Evolutionary conservation across 1,140 invertebrate genomes (phyloP), one percentile per base, ranked within the genome.

Genomic region (Aphelenchoides fujianensis): DNA sequence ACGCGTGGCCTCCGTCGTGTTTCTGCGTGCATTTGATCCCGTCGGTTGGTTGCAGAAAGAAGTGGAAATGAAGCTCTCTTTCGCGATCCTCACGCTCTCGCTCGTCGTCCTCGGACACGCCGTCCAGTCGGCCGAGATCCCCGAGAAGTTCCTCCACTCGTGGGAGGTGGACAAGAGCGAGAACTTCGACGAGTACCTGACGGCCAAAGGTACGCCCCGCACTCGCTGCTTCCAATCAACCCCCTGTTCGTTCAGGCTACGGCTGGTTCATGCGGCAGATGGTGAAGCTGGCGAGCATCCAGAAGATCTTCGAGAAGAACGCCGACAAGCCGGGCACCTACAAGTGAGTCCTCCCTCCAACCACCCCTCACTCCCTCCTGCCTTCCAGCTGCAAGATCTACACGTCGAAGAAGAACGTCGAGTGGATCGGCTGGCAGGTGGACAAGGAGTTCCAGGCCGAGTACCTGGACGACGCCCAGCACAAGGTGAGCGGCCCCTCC

Each of bases 401-500:
- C 63, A 79, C 77, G 0, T 72, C 77, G 2, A 79, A 79, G 68
- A 79, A 79, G 36, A 71, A 81, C 68, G 72, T 73, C 23, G 72
- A 82, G 41, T 81, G 81, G 72, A 70, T 76, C 30, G 64, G 63
- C 30, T 63, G 77, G 19, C 36, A 59, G 28, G 55, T 80, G 28
- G 76, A 68, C 35, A 66, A 74, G 30, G 48, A 72, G 27, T 82
- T 82, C 72, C 34, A 67, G 37, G 80, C 66, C 37, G 79, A 82
- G 54, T 82, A 81, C 70, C 62, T 81, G 35, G 79, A 81, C 63
- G 71, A 57, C 48, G 70, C 31, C 32, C 64, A 79, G 28, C 79
- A 81, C 71, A 67, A 73, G 70, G 79, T 82, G 32, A 9, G 41
- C n/a, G n/a, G n/a, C n/a, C n/a, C n/a, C 32, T 41, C 28, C 0